phyloP scores from a whole-genome alignment of 1,140 invertebrate genomes.

The Aethina tumida region DNA sequence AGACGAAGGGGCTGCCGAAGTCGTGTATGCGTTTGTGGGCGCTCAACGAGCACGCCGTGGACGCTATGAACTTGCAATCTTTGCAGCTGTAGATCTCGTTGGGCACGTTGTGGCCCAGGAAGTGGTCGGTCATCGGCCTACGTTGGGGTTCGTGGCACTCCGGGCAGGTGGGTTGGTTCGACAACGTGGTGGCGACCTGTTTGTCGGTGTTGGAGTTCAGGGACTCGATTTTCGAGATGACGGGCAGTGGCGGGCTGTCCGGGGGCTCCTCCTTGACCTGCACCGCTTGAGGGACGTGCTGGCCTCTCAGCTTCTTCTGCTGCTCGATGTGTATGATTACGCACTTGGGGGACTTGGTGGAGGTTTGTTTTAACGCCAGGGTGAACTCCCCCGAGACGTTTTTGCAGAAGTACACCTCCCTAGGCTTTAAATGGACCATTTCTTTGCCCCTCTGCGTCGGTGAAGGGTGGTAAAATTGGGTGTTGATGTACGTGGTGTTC shows the following conservation, averaged over 20 bases:
- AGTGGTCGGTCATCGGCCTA: slow-evolving; percentile 18
- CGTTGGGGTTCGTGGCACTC: slow-evolving; percentile 20
- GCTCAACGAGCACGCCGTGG: slow-evolving; percentile 37
- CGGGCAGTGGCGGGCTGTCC: slow-evolving; percentile 12
- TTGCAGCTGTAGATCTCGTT: slow-evolving; percentile 20
- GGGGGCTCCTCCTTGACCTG: neutral
- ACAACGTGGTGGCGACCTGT: neutral
- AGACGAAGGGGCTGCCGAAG: slow-evolving; percentile 37
- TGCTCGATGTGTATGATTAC: slow-evolving; percentile 19
- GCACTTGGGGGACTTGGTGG: slow-evolving; percentile 26
- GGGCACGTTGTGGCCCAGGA: slow-evolving; percentile 20
- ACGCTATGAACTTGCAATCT: slow-evolving; percentile 38
- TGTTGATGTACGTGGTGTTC: slow-evolving; percentile 18
- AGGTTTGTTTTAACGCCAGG: slow-evolving; percentile 24
- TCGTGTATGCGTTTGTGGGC: slow-evolving; percentile 41
- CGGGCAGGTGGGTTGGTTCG: slow-evolving; percentile 10
- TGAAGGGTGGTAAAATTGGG: slow-evolving; percentile 25
- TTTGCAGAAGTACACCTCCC: slow-evolving; percentile 21
- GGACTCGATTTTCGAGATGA: slow-evolving; percentile 28
- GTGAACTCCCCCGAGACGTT: slow-evolving; percentile 7
- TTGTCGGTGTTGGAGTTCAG: slow-evolving; percentile 10
- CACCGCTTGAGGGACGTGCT: neutral
- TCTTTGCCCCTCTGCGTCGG: slow-evolving; percentile 19
- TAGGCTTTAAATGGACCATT: slow-evolving; percentile 19
- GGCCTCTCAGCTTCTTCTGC: slow-evolving; percentile 10